Evolutionary conservation across 2,888 invertebrate genomes (phyloP).

Genomic region (Mellilla xanthometata): DNA sequence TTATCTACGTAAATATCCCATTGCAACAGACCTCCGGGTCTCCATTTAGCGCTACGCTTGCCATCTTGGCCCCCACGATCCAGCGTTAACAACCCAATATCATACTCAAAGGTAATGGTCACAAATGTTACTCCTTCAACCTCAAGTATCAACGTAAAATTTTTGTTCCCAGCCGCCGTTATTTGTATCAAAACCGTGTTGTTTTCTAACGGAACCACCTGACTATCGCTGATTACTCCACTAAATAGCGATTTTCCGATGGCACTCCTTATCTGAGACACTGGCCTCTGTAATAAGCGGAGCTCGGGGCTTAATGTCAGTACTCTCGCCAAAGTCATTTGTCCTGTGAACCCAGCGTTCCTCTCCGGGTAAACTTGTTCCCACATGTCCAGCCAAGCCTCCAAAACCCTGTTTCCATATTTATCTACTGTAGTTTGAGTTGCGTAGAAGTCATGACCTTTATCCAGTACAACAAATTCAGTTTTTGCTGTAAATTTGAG

Average conservation of each 20-base stretch:
- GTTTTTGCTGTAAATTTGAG: slow-evolving; percentile 45
- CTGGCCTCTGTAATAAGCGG: slow-evolving; percentile 52
- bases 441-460: slow-evolving; percentile 73
- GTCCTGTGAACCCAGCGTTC: slow-evolving; percentile 63
- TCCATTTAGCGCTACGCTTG: slow-evolving; percentile 54
- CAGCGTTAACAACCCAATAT: slow-evolving; percentile 44
- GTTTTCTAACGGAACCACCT: slow-evolving; percentile 33
- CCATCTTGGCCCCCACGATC: slow-evolving; percentile 61
- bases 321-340: slow-evolving; percentile 65
- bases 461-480: slow-evolving; percentile 57
- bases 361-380: slow-evolving; percentile 60
- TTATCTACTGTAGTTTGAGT: slow-evolving; percentile 59
- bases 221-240: slow-evolving; percentile 35
- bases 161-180: slow-evolving; percentile 25
- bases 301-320: slow-evolving; percentile 46
- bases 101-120: slow-evolving; percentile 44
- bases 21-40: slow-evolving; percentile 36
- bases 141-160: slow-evolving; percentile 49
- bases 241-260: slow-evolving; percentile 35
- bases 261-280: slow-evolving; percentile 37
- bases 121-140: slow-evolving; percentile 39
- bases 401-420: slow-evolving; percentile 47
- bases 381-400: slow-evolving; percentile 77
- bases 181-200: slow-evolving; percentile 57
- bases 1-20: slow-evolving; percentile 54